phyloP scores from a whole-genome alignment of 2,888 invertebrate species.

The Chrysodeixis includens region DNA sequence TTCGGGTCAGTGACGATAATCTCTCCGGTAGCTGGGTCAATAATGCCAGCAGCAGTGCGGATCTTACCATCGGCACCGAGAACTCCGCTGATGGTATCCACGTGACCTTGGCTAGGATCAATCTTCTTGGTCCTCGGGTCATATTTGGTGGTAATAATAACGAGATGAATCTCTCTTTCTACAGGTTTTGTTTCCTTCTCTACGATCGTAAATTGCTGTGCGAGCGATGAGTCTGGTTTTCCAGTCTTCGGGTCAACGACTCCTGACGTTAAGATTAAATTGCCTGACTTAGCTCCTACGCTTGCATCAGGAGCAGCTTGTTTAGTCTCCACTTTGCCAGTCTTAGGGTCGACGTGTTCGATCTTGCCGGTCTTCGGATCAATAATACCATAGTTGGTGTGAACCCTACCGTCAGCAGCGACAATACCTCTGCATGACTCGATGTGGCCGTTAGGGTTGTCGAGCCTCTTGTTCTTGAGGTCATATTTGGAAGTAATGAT shows the following conservation, averaged over 20 bases:
- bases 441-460: slow-evolving; percentile 87
- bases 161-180: slow-evolving; percentile 88
- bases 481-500: slow-evolving; percentile 89
- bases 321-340: slow-evolving; percentile 89
- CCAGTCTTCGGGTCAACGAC: slow-evolving; percentile 90
- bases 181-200: slow-evolving; percentile 80
- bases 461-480: slow-evolving; percentile 88
- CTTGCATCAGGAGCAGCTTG: slow-evolving; percentile 87
- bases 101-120: slow-evolving; percentile 80
- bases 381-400: slow-evolving; percentile 88
- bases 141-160: slow-evolving; percentile 90
- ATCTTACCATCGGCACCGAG: slow-evolving; percentile 87
- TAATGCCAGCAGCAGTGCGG: slow-evolving; percentile 90
- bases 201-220: slow-evolving; percentile 88
- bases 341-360: slow-evolving; percentile 87
- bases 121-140: slow-evolving; percentile 88
- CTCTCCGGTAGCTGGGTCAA: slow-evolving; percentile 90
- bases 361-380: slow-evolving; percentile 89
- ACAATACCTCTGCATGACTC: slow-evolving; percentile 87
- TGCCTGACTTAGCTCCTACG: slow-evolving; percentile 78
- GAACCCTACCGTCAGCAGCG: slow-evolving; percentile 84
- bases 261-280: slow-evolving; percentile 87
- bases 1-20: slow-evolving; percentile 82
- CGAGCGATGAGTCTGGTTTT: slow-evolving; percentile 86
- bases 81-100: slow-evolving; percentile 90